These are phyloP conservation scores for Daboia siamensis DNA, from an alignment of 2,113 vertebrate species.

Conservation along the genomic window DNA sequence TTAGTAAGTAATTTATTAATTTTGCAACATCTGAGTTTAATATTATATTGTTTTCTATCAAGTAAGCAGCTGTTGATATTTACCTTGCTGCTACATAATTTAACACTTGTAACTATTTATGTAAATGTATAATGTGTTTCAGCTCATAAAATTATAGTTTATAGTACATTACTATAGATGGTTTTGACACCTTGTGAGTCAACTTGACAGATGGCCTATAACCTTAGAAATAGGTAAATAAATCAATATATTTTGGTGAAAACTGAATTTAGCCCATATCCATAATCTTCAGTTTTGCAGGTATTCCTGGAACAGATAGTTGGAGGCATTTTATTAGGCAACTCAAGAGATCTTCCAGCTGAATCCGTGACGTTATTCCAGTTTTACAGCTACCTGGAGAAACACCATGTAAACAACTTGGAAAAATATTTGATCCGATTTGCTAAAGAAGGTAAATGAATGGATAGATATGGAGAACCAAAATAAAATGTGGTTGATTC, in stretches of 20 bases:
- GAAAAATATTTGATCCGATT: slow-evolving; percentile 84
- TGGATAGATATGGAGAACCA: neutral
- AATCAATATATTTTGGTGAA: neutral
- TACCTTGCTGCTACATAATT: neutral
- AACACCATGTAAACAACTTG: slow-evolving; percentile 74
- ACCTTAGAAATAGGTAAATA: neutral
- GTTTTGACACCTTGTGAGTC: neutral
- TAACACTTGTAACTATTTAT: neutral
- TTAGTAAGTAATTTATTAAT: neutral
- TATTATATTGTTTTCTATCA: neutral
- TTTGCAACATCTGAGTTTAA: neutral
- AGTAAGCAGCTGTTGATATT: neutral
- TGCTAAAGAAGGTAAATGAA: slow-evolving; percentile 83
- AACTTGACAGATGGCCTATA: neutral
- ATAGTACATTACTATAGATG: neutral
- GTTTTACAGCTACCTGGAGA: slow-evolving; percentile 81
- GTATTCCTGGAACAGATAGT: slow-evolving; percentile 82
- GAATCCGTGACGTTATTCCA: slow-evolving; percentile 83
- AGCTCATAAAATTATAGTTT: neutral
- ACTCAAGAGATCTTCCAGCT: neutral
- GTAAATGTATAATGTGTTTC: neutral
- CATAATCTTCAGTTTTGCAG: slow-evolving; percentile 69
- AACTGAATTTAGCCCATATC: neutral
- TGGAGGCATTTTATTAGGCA: slow-evolving; percentile 68
- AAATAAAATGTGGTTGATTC: neutral